Base-by-base conservation (phyloP, 2,113 vertebrate genomes). In the Pachypanchax playfairii region DNA sequence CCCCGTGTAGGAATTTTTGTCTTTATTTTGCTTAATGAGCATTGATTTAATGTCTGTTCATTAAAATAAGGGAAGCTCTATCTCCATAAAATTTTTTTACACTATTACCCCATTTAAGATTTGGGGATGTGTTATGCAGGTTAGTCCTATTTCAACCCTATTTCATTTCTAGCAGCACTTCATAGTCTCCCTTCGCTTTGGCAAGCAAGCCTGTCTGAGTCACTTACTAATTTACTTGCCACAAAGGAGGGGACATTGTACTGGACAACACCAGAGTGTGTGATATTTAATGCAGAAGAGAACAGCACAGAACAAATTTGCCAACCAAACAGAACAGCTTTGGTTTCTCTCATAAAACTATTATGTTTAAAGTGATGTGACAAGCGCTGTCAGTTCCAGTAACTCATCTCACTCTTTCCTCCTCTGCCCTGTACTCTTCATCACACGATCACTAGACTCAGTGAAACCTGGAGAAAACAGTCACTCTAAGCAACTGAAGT, bases 401-500 rank as follows among this genome's bases (percentile, higher is more conserved):
- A 18, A 50, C 25, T 50, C 46, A 29, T 17, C 10, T 50, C 17
- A n/a, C n/a, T 3, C 47, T 18, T 29, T 11, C n/a, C 10, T 29
- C 17, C 14, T 48, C 22, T 50, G 0, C 48, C 20, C 28, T 31
- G 9, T 20, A 11, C 25, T 43, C 25, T 24, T 57, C 54, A 18
- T 12, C 39, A 14, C 25, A n/a, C 18, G 3, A 31, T 18, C 21
- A 6, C 13, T 43, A 18, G 10, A 18, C 11, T 29, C 17, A 8
- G 14, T 43, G 54, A 14, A 43, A 26, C 25, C 8, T 20, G 25
- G n/a, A 57, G 39, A 29, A 43, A 57, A 57, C 18, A 42, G 54
- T 20, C 39, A 42, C 39, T 42, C 39, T 3, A 10, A 31, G 12
- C 24, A 10, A 43, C 5, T 31, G 18, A 28, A 5, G 43, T 20